A percentile compares a stretch with the other conserved stretches of the same genome.
Evolutionary conservation across 2,113 vertebrate species (phyloP).

Genomic region (Alethe diademata): DNA sequence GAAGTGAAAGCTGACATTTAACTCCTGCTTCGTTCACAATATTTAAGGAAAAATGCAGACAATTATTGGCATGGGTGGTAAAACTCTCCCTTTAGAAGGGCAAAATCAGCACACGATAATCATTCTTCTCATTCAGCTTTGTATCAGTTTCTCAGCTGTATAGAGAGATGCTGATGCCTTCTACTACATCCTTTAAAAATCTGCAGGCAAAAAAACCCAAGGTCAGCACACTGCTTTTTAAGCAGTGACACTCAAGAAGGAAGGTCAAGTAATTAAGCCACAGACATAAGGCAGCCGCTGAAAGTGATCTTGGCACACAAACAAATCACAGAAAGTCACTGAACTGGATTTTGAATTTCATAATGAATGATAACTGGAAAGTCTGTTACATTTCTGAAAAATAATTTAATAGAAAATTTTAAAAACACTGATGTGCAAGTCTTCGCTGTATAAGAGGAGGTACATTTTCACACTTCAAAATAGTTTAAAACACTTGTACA

Average conservation of each 20-base stretch:
- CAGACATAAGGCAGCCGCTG: not conserved
- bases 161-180: not conserved
- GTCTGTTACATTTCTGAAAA: conserved; percentile 12
- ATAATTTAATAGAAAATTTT: conserved; percentile 35
- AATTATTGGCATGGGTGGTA: not conserved
- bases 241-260: not conserved
- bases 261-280: not conserved
- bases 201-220: not conserved
- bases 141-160: not conserved
- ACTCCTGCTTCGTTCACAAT: not conserved
- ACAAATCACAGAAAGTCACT: not conserved
- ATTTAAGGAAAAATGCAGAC: not conserved
- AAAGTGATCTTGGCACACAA: not conserved
- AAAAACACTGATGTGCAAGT: conserved; percentile 34
- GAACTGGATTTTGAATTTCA: not conserved
- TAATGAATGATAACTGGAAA: not conserved
- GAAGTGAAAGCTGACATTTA: not conserved
- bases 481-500: conserved; percentile 22
- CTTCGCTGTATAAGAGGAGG: not conserved
- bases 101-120: not conserved
- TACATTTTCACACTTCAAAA: conserved; percentile 39
- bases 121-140: not conserved
- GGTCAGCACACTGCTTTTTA: not conserved
- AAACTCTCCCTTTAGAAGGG: not conserved
- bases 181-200: not conserved